Conservation (phyloP, 2,888 invertebrate genomes). For the Brassicogethes aeneus region DNA sequence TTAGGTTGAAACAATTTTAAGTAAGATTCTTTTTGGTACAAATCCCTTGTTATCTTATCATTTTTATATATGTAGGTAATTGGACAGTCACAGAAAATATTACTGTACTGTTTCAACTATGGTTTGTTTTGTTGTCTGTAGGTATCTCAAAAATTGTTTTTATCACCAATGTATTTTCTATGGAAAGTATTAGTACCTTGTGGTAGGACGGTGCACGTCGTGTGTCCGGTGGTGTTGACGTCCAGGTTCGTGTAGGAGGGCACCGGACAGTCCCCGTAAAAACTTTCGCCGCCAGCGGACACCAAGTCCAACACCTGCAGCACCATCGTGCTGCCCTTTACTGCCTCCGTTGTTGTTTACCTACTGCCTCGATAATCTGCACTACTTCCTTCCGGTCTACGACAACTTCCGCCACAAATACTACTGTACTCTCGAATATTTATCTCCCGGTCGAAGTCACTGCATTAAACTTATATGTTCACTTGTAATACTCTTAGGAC, state of each 20-base stretch:
- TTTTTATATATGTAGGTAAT: too few relatives aligned
- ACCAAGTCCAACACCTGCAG: conserved; percentile 61
- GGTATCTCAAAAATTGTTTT: too few relatives aligned
- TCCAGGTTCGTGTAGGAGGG: conserved; percentile 39
- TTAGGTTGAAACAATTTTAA: too few relatives aligned
- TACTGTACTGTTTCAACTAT: too few relatives aligned
- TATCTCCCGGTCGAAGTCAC: conserved; percentile 31
- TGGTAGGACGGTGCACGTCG: conserved; percentile 39
- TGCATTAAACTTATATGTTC: conserved; percentile 1
- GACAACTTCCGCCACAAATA: conserved; percentile 8
- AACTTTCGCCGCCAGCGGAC: conserved; percentile 56
- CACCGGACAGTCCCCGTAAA: conserved; percentile 55
- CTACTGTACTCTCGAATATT: conserved; percentile 18
- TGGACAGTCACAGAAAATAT: too few relatives aligned
- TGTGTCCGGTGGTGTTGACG: conserved; percentile 37
- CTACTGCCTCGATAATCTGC: conserved; percentile 9
- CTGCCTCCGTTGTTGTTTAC: conserved; percentile 38
- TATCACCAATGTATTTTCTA: too few relatives aligned
- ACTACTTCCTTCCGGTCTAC: conserved; percentile 9
- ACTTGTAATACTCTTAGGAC: too few relatives aligned
- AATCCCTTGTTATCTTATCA: too few relatives aligned
- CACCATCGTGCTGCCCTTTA: conserved; percentile 60
- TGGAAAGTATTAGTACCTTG: conserved; percentile 31
- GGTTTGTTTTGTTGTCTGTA: too few relatives aligned
- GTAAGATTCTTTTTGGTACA: too few relatives aligned